phyloP scores from a whole-genome alignment of 2,888 invertebrate species.

The Dryococelus australis region DNA sequence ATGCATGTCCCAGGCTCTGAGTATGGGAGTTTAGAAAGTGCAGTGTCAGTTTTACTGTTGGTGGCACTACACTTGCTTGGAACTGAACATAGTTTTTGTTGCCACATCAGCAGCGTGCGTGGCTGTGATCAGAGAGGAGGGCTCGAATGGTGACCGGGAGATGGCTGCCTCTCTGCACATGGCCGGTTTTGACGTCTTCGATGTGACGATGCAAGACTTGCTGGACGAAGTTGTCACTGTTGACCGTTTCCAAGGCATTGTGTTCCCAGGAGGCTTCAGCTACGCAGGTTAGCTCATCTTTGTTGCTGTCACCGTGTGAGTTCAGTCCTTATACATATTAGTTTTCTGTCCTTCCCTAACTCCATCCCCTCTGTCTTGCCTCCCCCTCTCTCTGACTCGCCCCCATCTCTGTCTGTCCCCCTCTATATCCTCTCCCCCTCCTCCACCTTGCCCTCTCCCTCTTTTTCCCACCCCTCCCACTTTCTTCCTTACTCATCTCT shows the following conservation, averaged over 20 bases:
- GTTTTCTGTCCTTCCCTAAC: neutral
- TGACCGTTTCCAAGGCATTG: slow-evolving; percentile 84
- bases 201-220: slow-evolving; percentile 94
- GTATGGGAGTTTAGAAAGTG: too few relatives aligned
- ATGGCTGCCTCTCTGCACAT: slow-evolving; percentile 91
- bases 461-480: too few relatives aligned
- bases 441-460: too few relatives aligned
- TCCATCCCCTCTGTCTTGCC: neutral
- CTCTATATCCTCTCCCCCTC: too few relatives aligned
- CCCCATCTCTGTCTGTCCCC: too few relatives aligned
- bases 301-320: neutral
- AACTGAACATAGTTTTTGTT: slow-evolving; percentile 18
- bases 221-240: slow-evolving; percentile 73
- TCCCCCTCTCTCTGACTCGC: too few relatives aligned
- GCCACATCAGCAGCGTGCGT: slow-evolving; percentile 64
- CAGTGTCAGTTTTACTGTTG: too few relatives aligned
- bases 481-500: too few relatives aligned
- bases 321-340: neutral
- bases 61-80: too few relatives aligned
- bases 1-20: too few relatives aligned
- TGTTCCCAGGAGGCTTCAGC: slow-evolving; percentile 99
- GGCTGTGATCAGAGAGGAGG: slow-evolving; percentile 96
- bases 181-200: slow-evolving; percentile 87
- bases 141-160: slow-evolving; percentile 95
- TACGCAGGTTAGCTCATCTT: slow-evolving; percentile 78